Percentiles rank a stretch among this genome's conserved stretches.
phyloP scores from a whole-genome alignment of 2,797 vertebrate genomes.

The Psittacula echo region DNA sequence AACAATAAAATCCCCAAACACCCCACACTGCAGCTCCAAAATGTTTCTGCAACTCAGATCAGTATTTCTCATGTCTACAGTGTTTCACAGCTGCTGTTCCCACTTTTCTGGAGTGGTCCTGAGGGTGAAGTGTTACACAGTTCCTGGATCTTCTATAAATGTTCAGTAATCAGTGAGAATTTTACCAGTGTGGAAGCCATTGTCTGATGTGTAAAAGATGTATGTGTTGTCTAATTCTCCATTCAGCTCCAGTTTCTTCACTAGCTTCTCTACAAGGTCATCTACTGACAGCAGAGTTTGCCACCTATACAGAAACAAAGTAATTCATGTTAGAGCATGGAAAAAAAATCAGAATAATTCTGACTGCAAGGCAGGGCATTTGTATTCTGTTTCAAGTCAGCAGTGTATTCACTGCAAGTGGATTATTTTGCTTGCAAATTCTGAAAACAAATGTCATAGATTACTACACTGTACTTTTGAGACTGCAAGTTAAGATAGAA shows the following conservation, averaged over 20 bases:
- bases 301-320: slow-evolving; percentile 83
- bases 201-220: slow-evolving; percentile 96
- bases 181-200: slow-evolving; percentile 95
- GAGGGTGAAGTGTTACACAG: background rate
- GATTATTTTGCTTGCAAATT: background rate
- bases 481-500: background rate
- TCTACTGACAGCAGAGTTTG: slow-evolving; percentile 95
- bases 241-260: slow-evolving; percentile 85
- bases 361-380: background rate
- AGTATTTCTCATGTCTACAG: background rate
- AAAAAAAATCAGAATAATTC: background rate
- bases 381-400: background rate
- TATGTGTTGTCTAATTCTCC: slow-evolving; percentile 92
- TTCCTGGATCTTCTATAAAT: background rate
- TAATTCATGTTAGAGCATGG: background rate
- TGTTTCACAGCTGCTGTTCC: background rate
- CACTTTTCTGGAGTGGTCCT: background rate
- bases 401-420: background rate
- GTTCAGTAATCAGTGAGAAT: background rate
- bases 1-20: background rate
- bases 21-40: background rate
- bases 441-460: background rate
- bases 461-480: background rate
- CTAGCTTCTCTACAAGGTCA: slow-evolving; percentile 93
- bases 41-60: background rate